phyloP scores from a whole-genome alignment of 2,113 vertebrate genomes.

The Dipodomys stephensi region DNA sequence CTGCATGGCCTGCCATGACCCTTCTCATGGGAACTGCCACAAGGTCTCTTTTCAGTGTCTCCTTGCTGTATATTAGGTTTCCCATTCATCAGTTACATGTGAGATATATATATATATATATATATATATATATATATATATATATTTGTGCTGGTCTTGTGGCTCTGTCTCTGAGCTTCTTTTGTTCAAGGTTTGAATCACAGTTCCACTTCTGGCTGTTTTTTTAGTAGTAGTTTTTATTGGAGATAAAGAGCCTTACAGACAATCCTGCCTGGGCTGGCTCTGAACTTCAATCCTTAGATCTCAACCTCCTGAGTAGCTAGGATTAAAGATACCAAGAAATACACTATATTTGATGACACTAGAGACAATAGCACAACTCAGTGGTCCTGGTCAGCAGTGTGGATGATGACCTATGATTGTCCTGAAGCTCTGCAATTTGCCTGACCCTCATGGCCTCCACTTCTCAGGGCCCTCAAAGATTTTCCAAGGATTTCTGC shows the following conservation, averaged over 20 bases:
- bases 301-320: too few relatives aligned
- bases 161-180: too few relatives aligned
- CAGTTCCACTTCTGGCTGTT: too few relatives aligned
- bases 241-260: too few relatives aligned
- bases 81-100: accelerated
- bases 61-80: not conserved
- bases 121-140: not conserved
- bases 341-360: too few relatives aligned
- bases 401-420: not conserved
- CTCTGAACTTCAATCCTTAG: too few relatives aligned
- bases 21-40: not conserved
- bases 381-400: not conserved
- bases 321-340: too few relatives aligned
- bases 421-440: not conserved
- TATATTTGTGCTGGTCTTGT: too few relatives aligned
- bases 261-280: too few relatives aligned
- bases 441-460: accelerated
- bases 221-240: too few relatives aligned
- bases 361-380: not conserved
- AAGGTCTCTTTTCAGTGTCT: not conserved
- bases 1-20: accelerated
- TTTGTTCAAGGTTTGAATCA: too few relatives aligned
- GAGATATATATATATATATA: too few relatives aligned
- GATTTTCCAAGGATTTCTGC: not conserved
- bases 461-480: not conserved